Conservation (phyloP, 2,113 vertebrate genomes). For the Spheniscus mendiculus region DNA sequence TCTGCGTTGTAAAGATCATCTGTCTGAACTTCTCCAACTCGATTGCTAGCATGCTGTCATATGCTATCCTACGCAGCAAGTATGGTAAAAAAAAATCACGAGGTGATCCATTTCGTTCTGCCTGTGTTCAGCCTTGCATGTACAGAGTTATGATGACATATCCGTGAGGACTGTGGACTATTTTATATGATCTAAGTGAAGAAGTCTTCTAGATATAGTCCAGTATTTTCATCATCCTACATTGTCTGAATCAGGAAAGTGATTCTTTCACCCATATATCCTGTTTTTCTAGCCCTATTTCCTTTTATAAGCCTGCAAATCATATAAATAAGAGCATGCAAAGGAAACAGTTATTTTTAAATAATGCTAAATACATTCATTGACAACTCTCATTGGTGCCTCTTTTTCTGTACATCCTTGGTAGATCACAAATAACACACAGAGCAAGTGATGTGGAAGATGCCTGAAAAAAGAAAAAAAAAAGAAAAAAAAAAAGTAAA, state of each 20-base stretch:
- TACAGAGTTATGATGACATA: neutral
- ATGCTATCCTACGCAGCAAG: neutral
- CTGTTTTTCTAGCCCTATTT: neutral
- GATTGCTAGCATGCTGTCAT: neutral
- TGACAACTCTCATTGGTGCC: conserved; percentile 49
- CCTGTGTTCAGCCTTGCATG: neutral
- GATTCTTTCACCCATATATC: neutral
- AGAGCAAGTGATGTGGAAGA: conserved; percentile 22
- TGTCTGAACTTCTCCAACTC: neutral
- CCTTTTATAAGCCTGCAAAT: conserved; percentile 56
- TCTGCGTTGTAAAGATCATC: neutral
- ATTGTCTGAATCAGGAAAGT: neutral
- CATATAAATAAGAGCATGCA: conserved; percentile 52
- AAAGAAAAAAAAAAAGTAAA: neutral
- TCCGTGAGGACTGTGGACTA: neutral
- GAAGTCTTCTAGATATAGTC: neutral
- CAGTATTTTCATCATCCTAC: conserved; percentile 12
- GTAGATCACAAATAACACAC: conserved; percentile 56
- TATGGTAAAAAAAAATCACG: neutral
- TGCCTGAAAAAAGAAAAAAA: neutral
- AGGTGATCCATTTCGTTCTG: neutral
- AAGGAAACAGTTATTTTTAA: conserved; percentile 69
- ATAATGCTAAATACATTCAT: conserved; percentile 58
- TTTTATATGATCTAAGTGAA: neutral
- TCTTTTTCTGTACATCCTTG: conserved; percentile 55